A percentile compares a stretch with the other conserved stretches of the same genome.
These are phyloP conservation scores for Brevimyrus niger DNA, from an alignment of 2,113 vertebrate genomes.

Conservation along the genomic window DNA sequence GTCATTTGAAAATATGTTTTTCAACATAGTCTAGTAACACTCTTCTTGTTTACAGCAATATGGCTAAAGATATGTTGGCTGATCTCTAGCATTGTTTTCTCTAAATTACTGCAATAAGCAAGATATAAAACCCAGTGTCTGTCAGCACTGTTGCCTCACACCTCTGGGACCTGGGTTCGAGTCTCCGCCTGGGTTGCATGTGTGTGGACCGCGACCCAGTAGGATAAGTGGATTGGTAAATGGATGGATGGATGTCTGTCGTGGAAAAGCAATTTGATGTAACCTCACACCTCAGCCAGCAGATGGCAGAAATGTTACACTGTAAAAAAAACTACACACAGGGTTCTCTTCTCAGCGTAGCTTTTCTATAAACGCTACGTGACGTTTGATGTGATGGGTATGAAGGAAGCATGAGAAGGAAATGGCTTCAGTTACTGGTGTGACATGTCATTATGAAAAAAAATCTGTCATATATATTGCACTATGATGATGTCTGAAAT, in stretches of 20 bases:
- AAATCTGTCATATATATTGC: conserved; percentile 1
- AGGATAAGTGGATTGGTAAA: too few species aligned
- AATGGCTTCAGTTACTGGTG: conserved; percentile 3
- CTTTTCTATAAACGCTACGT: neutral
- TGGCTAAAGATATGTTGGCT: neutral
- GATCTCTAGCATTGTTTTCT: neutral
- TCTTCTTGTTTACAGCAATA: neutral
- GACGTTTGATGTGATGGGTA: conserved; percentile 9
- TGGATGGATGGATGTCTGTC: too few species aligned
- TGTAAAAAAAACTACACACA: neutral
- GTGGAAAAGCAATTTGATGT: neutral
- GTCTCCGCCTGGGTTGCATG: too few species aligned
- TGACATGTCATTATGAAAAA: neutral
- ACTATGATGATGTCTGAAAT: neutral
- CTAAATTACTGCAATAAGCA: neutral
- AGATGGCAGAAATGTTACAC: conserved; percentile 51
- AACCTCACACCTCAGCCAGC: conserved; percentile 32
- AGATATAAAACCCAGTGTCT: neutral
- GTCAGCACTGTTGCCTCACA: too few species aligned
- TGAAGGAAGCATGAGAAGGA: neutral
- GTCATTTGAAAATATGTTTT: neutral
- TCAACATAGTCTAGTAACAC: neutral
- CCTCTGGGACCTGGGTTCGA: too few species aligned
- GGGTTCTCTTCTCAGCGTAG: neutral
- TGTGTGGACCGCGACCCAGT: too few species aligned